These are phyloP conservation scores for Acronicta psi DNA, from an alignment of 2,888 invertebrate genomes.

Conservation along the genomic window DNA sequence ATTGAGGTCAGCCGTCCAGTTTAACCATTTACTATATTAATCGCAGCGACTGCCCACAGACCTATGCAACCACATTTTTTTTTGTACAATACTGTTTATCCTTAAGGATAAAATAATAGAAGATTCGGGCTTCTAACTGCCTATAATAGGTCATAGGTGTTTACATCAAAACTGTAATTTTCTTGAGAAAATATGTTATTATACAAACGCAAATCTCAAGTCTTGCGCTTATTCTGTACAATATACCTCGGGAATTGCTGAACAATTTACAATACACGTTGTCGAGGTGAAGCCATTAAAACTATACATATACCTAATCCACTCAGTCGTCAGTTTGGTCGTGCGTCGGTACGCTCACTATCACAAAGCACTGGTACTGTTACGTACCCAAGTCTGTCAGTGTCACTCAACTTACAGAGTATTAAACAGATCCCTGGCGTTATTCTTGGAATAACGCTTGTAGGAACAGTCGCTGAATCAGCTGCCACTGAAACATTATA, in stretches of 20 bases:
- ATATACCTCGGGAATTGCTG: conserved; percentile 23
- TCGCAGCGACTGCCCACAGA: no score
- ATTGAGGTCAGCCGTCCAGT: no score
- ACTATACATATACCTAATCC: conserved; percentile 34
- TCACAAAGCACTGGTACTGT: conserved; percentile 66
- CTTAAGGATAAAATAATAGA: no score
- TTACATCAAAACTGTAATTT: no score
- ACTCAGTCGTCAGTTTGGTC: conserved; percentile 57
- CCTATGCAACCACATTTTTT: no score
- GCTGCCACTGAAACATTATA: conserved; percentile 81
- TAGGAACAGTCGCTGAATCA: conserved; percentile 88
- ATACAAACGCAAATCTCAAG: conserved; percentile 5
- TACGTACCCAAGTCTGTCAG: conserved; percentile 48
- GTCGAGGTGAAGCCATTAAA: conserved; percentile 36
- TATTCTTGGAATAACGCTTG: conserved; percentile 86
- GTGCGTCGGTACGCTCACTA: conserved; percentile 60
- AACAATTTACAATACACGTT: conserved; percentile 5
- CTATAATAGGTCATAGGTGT: no score
- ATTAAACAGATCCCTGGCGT: conserved; percentile 85
- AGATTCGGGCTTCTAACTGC: no score
- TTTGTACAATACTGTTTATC: no score
- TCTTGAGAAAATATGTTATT: background rate
- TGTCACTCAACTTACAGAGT: conserved; percentile 73
- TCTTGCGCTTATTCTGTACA: conserved; percentile 9
- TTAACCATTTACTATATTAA: no score